A percentile compares a stretch with the other conserved stretches of the same genome.
Evolutionary conservation across 2,797 vertebrate species (phyloP).

Genomic region (Leontopithecus rosalia): DNA sequence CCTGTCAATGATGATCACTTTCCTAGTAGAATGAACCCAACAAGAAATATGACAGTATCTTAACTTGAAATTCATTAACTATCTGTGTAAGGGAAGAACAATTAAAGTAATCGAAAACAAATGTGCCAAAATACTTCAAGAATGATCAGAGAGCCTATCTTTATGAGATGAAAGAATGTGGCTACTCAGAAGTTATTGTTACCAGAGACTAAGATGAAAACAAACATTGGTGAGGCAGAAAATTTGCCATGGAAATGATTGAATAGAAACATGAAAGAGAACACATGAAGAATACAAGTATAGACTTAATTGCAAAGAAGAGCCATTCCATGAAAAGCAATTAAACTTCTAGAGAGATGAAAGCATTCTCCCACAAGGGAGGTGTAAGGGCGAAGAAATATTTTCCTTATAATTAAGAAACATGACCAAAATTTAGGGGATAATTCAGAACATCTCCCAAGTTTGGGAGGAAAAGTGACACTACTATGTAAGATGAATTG

Average conservation of each 20-base stretch:
- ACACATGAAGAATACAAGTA: conserved; percentile 48
- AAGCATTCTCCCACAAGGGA: conserved; percentile 79
- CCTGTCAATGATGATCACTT: not conserved
- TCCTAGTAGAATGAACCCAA: conserved; percentile 21
- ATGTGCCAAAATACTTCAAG: conserved; percentile 65
- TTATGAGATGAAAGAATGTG: conserved; percentile 54
- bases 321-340: conserved; percentile 81
- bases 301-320: conserved; percentile 79
- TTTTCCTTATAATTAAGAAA: conserved; percentile 69
- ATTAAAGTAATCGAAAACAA: conserved; percentile 76
- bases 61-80: conserved; percentile 59
- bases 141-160: conserved; percentile 48
- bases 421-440: conserved; percentile 70
- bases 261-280: conserved; percentile 80
- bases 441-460: conserved; percentile 35
- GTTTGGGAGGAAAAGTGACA: conserved; percentile 44
- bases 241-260: conserved; percentile 77
- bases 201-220: conserved; percentile 65
- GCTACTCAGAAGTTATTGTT: conserved; percentile 71
- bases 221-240: conserved; percentile 62
- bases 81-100: conserved; percentile 52
- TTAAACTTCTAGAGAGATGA: conserved; percentile 83
- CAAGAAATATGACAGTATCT: conserved; percentile 41
- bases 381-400: conserved; percentile 62
- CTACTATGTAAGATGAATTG: not conserved